Evolutionary conservation across 2,113 vertebrate genomes (phyloP), one percentile per base, ranked within the genome.

Genomic region (Bothrops jararaca): DNA sequence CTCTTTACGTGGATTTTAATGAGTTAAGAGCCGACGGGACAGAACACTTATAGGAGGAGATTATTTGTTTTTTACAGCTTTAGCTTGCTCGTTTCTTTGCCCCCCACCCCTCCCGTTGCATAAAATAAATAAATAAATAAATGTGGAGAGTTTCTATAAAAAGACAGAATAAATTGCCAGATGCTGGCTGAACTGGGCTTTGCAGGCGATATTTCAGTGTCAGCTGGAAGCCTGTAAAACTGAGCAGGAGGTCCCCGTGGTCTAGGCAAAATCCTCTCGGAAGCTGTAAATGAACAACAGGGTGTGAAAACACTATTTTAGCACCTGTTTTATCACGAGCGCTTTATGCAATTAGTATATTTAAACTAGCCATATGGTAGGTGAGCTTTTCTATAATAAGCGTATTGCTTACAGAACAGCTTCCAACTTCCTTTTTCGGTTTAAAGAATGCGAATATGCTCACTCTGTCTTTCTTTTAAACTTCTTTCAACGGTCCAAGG

Each of bases 361-460:
- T 95, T 96, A 96, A 96, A 97, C n/a, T 48, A 93, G 94, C 93
- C 92, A 45, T 93, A 96, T 92, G 89, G 93, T 95, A 97, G 95
- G 24, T 57, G 93, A 91, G 95, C 48, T 93, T 96, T 96, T 93
- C 57, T 90, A 95, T 94, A 97, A 96, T 93, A 80, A 56, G 95
- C 93, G 90, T 42, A 94, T 91, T 85, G 53, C 64, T 94, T 96
- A 93, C 91, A 94, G 91, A 89, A 45, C 57, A 95, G 92, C 86
- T 93, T 91, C 93, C 92, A 96, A 95, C 9, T 85, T 54, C 94
- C 94, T 50, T 50, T 69, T 90, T 90, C 22, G 8, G 58, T 90
- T 48, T 26, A 58, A 58, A 45, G 2, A 90, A 11, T 52, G 95
- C 86, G 54, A 53, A 39, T 24, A 54, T 26, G 34, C 50, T 8